These are phyloP conservation scores for Acleris sparsana DNA, from an alignment of 2,888 invertebrate genomes.

Conservation along the genomic window DNA sequence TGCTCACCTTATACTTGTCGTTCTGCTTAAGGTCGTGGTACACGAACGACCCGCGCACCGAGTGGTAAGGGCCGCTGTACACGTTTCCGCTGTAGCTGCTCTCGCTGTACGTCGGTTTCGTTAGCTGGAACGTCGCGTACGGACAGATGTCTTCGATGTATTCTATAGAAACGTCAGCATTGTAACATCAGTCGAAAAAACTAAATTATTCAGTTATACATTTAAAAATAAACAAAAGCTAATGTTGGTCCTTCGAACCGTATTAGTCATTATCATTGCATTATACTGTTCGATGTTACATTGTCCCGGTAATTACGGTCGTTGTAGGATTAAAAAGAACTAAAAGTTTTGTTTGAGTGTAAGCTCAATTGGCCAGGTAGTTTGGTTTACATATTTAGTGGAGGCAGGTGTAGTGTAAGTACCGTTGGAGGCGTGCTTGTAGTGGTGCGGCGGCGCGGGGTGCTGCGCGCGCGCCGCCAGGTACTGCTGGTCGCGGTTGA, in stretches of 20 bases:
- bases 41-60: constrained; percentile 93
- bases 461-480: constrained; percentile 86
- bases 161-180: constrained; percentile 77
- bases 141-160: constrained; percentile 97
- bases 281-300: too few species aligned
- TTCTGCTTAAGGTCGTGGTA: constrained; percentile 94
- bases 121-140: constrained; percentile 95
- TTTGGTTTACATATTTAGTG: too few species aligned
- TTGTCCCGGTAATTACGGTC: too few species aligned
- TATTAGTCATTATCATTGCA: not conserved
- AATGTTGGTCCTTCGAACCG: not conserved
- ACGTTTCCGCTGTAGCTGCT: constrained; percentile 95
- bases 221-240: not conserved
- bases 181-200: not conserved
- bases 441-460: constrained; percentile 82
- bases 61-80: constrained; percentile 93
- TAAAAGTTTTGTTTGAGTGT: too few species aligned
- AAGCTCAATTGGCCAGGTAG: too few species aligned
- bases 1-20: constrained; percentile 89
- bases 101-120: constrained; percentile 93
- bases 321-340: too few species aligned
- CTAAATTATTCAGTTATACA: too few species aligned
- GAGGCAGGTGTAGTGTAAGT: not conserved
- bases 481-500: constrained; percentile 90
- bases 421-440: constrained; percentile 79